Conservation (phyloP, 1,140 invertebrate species). For the Capitella teleta region DNA sequence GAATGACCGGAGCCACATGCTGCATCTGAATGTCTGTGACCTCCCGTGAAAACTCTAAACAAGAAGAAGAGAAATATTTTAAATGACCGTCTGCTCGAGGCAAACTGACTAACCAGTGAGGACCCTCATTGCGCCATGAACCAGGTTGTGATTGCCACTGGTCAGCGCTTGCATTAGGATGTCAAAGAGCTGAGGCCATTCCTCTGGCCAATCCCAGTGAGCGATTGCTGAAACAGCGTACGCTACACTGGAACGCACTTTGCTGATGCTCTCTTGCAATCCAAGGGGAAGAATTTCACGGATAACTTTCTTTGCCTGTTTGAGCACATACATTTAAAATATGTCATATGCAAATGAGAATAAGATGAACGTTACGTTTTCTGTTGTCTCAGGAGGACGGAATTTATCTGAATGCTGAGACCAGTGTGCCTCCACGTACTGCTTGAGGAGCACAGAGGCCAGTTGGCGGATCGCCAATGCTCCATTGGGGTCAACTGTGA, state of each 20-base stretch:
- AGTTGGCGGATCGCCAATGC: constrained; percentile 53
- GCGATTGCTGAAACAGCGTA: constrained; percentile 66
- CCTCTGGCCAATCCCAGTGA: constrained; percentile 66
- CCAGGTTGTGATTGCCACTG: constrained; percentile 46
- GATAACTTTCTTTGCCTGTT: constrained; percentile 54
- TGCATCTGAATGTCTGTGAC: constrained; percentile 58
- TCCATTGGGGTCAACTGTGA: constrained; percentile 58
- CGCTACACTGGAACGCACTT: constrained; percentile 58
- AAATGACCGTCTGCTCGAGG: not conserved
- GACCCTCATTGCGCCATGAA: constrained; percentile 68
- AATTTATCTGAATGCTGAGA: constrained; percentile 51
- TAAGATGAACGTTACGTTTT: no score
- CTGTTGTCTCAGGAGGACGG: constrained; percentile 49
- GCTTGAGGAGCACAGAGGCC: constrained; percentile 60
- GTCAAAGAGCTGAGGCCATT: constrained; percentile 63
- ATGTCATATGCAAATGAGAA: not conserved
- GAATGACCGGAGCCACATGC: constrained; percentile 59
- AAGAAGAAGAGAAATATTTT: constrained; percentile 13
- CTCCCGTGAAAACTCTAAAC: constrained; percentile 59
- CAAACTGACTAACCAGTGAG: constrained; percentile 43
- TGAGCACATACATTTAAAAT: constrained; percentile 1
- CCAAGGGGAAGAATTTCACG: constrained; percentile 57
- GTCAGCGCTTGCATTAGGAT: constrained; percentile 54
- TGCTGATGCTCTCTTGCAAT: constrained; percentile 58
- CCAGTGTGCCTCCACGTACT: constrained; percentile 69